Percentiles rank a stretch among this genome's conserved stretches.
phyloP scores from a whole-genome alignment of 2,888 invertebrate species.

The Epinotia nisella region DNA sequence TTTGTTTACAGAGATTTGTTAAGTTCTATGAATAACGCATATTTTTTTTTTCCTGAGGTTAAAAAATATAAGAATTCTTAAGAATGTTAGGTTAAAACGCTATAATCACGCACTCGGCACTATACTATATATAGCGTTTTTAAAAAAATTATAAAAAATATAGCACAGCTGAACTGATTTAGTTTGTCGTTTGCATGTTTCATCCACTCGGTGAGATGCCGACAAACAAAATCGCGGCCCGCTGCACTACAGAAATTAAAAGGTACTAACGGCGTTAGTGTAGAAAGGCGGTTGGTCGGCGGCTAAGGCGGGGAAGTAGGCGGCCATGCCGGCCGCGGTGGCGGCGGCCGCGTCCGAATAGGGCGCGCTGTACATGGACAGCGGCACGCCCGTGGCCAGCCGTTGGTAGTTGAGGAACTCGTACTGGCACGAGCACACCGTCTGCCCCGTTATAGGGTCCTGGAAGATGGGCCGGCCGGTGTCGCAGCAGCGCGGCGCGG shows the following conservation, averaged over 20 bases:
- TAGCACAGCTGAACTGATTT: no score
- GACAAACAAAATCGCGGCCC: background rate
- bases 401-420: slow-evolving; percentile 94
- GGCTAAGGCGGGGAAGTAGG: slow-evolving; percentile 93
- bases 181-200: no score
- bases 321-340: slow-evolving; percentile 91
- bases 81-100: background rate
- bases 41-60: no score
- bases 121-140: background rate
- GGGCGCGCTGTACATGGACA: slow-evolving; percentile 92
- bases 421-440: slow-evolving; percentile 95
- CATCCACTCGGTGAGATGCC: background rate
- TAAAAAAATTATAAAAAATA: background rate
- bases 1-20: no score
- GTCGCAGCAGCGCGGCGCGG: slow-evolving; percentile 92
- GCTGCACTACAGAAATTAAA: background rate
- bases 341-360: slow-evolving; percentile 89
- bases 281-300: slow-evolving; percentile 95
- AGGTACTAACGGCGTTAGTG: slow-evolving; percentile 91
- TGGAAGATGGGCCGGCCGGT: slow-evolving; percentile 96
- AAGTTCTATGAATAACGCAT: no score
- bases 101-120: no score
- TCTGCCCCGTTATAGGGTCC: slow-evolving; percentile 94
- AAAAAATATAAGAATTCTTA: background rate
- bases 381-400: slow-evolving; percentile 89